Base-by-base conservation (phyloP, 2,113 vertebrate genomes). In the Panthera uncia region DNA sequence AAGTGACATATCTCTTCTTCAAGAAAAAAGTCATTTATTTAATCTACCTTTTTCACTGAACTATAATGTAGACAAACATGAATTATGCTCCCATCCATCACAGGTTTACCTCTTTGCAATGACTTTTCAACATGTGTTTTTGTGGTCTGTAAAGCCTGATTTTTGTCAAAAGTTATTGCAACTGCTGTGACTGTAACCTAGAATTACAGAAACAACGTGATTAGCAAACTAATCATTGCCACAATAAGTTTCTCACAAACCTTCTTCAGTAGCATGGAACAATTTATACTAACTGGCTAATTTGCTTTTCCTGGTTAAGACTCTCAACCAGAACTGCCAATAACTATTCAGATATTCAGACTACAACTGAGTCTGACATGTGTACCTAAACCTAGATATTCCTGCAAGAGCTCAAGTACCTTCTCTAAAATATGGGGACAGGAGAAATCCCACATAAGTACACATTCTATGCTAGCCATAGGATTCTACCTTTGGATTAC, bases 181-280 rank as follows among this genome's bases (percentile, higher is more conserved):
- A 99, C 99, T 5, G 99, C 99, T 66, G 99, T 99, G 97, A 99
- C 99, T 13, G 99, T 99, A 41, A 99, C 99, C 99, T 99, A 98
- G 4, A 98, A 98, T 95, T 66, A 98, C 2, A 97, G 94, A 90
- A 92, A 87, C 16, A 91, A 8, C 14, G 41, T 38, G 33, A 79
- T 91, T 55, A 95, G 52, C 15, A 90, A 89, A 91, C 83, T 11
- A 89, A 96, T 55, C 55, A 65, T 1, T 74, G 21, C 13, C 52
- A 66, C 93, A 91, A 52, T 61, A 83, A 74, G 31, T 55, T 63
- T 91, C 68, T 92, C 55, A 80, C 33, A 92, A n/a, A 74, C 71
- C 31, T 68, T 86, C 71, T 69, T 89, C 66, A 92, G 50, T 38
- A 81, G 27, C 12, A 79, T 25, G 10, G 57, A 81, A 86, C 25